A percentile compares a stretch with the other conserved stretches of the same genome.
These are phyloP conservation scores for Oreocharis arfaki DNA, from an alignment of 2,113 vertebrate genomes.

Conservation along the genomic window DNA sequence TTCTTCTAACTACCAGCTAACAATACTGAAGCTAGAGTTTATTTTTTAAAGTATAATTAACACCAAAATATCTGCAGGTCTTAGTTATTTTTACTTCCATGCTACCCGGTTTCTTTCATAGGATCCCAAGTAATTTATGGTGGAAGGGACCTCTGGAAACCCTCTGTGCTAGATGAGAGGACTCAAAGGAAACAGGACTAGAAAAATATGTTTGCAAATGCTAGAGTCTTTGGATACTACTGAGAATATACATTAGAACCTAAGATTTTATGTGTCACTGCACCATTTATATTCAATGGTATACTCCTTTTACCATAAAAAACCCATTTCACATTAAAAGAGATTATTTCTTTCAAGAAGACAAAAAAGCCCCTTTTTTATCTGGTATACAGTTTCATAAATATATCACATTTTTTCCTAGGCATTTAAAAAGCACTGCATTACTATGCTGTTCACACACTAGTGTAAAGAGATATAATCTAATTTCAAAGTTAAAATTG, in stretches of 20 bases:
- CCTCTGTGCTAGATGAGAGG: neutral
- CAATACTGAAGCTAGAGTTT: neutral
- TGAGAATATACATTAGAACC: neutral
- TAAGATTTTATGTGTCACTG: neutral
- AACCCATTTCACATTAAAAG: neutral
- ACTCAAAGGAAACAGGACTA: neutral
- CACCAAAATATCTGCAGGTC: neutral
- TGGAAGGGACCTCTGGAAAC: neutral
- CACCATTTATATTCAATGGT: neutral
- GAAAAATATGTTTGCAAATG: neutral
- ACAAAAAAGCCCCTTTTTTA: neutral
- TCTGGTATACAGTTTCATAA: neutral
- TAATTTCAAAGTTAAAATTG: neutral
- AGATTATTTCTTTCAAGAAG: neutral
- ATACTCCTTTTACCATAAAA: neutral
- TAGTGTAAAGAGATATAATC: neutral
- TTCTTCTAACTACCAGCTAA: neutral
- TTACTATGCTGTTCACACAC: neutral
- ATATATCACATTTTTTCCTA: neutral
- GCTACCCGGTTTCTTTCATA: neutral
- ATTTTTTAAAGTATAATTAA: neutral
- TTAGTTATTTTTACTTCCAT: neutral
- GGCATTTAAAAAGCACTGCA: neutral
- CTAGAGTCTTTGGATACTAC: neutral
- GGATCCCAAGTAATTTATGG: neutral